Base-by-base conservation (phyloP, 2,888 invertebrate species). In the Gymnoscelis rufifasciata region DNA sequence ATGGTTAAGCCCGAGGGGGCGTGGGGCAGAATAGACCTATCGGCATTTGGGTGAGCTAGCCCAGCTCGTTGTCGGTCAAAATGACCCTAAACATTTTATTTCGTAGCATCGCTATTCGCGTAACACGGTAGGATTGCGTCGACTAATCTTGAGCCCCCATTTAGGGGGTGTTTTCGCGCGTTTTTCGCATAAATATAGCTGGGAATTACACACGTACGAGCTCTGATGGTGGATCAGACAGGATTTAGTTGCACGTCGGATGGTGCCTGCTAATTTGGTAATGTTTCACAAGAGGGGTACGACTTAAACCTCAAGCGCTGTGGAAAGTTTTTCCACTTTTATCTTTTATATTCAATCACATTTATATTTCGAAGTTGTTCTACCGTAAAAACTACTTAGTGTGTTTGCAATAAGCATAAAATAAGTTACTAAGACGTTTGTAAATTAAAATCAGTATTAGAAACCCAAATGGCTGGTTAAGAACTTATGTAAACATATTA, bases 21-120 rank as follows among this genome's bases (percentile, higher is more conserved):
- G 64, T 63, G 64, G 72, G 81, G 73, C 71, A 69, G 76, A 87
- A 83, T 82, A 79, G 84, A 83, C 77, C 81, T 78, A 82, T 83
- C 74, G 87, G 80, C 81, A 63, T 83, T 86, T 78, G 74, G 78
- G 74, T 75, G 77, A 77, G 78, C 81, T 80, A 77, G 78, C 78
- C 74, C 62, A 49, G 74, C 78, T 83, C 80, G 81, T 84, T 79
- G 76, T 74, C 74, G 77, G 78, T 70, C 74, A 81, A 75, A 87
- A 87, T 84, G 82, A 81, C 86, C 86, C 82, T 87, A 84, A 86
- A 87, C 86, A 87, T 86, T 88, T 88, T 86, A 84, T 87, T 86
- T 83, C 72, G 80, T 75, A 78, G 77, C 78, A 74, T 78, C 72
- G 77, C 82, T 79, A 79, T 81, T 78, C 78, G 75, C 68, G 73